A percentile compares a stretch with the other conserved stretches of the same genome.
phyloP scores from a whole-genome alignment of 1,140 invertebrate species.

The Eubasilissa regina region DNA sequence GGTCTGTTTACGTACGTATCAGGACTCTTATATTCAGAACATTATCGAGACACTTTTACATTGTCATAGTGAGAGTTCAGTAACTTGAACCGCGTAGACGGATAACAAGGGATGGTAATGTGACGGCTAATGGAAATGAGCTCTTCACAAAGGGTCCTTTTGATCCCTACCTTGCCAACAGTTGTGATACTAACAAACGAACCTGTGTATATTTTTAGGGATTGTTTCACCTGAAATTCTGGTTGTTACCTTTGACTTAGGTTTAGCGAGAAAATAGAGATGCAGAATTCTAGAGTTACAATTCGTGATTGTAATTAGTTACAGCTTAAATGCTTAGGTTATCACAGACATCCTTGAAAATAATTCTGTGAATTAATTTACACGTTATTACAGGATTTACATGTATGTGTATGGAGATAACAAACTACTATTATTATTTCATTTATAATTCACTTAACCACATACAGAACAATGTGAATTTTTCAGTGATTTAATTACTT shows the following conservation, averaged over 20 bases:
- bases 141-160: conserved; percentile 46
- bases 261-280: not conserved
- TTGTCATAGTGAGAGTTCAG: not conserved
- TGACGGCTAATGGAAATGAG: conserved; percentile 41
- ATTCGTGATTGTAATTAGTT: not conserved
- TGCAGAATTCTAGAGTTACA: not conserved
- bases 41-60: not conserved
- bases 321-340: not conserved
- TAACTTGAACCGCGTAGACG: not conserved
- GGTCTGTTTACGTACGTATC: not conserved
- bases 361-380: not conserved
- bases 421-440: too few species aligned
- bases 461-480: too few species aligned
- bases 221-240: conserved; percentile 7
- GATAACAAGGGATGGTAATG: conserved; percentile 34
- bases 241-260: not conserved
- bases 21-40: not conserved
- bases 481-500: too few species aligned
- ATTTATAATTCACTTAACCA: too few species aligned
- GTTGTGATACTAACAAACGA: conserved; percentile 14
- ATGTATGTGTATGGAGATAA: not conserved
- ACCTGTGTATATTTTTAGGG: not conserved
- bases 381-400: not conserved
- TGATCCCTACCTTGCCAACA: conserved; percentile 40
- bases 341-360: not conserved